phyloP scores from a whole-genome alignment of 2,113 vertebrate genomes.

The Bothrops jararaca region DNA sequence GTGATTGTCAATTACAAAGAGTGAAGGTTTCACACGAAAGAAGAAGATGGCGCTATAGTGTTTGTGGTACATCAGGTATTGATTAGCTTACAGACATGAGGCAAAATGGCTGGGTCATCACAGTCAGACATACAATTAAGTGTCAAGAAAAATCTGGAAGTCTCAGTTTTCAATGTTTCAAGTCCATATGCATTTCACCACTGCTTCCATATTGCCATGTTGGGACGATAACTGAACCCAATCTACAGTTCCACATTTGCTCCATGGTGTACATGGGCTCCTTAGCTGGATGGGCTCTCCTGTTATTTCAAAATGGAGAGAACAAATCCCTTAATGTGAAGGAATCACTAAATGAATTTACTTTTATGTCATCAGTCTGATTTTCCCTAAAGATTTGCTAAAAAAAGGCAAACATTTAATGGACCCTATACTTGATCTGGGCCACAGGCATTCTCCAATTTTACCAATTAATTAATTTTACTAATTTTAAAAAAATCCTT shows the following conservation, averaged over 20 bases:
- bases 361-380: background rate
- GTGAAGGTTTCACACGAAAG: conserved; percentile 51
- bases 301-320: background rate
- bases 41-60: background rate
- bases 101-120: conserved; percentile 38
- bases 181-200: background rate
- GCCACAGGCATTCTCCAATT: background rate
- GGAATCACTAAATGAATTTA: background rate
- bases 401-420: background rate
- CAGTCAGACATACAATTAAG: background rate
- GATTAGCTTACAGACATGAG: conserved; percentile 33
- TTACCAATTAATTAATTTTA: background rate
- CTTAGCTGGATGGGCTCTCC: background rate
- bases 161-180: conserved; percentile 37
- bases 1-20: conserved; percentile 83
- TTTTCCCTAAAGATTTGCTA: background rate
- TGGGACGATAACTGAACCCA: background rate
- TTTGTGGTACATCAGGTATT: conserved; percentile 28
- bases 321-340: background rate
- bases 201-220: background rate
- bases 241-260: background rate
- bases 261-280: background rate
- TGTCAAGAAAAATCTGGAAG: conserved; percentile 33
- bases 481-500: background rate
- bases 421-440: background rate